phyloP scores from a whole-genome alignment of 1,140 invertebrate genomes.

The Teleopsis dalmanni region DNA sequence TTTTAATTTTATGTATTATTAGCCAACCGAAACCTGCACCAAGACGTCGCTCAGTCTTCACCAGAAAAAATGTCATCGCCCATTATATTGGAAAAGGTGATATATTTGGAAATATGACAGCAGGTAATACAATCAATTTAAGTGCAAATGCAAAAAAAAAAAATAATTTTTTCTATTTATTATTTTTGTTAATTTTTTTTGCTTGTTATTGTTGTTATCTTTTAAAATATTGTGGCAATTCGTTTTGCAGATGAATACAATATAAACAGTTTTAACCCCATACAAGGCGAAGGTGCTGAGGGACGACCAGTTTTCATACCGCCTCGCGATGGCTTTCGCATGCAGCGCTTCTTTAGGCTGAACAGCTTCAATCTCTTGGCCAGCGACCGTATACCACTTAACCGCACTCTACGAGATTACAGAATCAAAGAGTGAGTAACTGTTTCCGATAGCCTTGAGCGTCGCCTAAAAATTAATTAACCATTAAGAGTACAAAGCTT shows the following conservation, averaged over 20 bases:
- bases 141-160: slow-evolving; percentile 9
- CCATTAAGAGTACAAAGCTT: no score
- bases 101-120: slow-evolving; percentile 42
- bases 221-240: background rate
- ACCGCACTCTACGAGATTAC: slow-evolving; percentile 84
- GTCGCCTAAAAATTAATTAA: no score
- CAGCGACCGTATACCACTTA: slow-evolving; percentile 85
- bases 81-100: slow-evolving; percentile 43
- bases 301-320: slow-evolving; percentile 74
- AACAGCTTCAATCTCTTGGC: slow-evolving; percentile 88
- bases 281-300: slow-evolving; percentile 65
- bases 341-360: slow-evolving; percentile 74
- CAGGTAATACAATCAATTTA: no score
- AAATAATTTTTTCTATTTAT: no score
- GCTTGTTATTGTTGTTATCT: no score
- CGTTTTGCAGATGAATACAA: slow-evolving; percentile 68
- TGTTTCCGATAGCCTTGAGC: no score
- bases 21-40: slow-evolving; percentile 41
- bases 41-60: slow-evolving; percentile 35
- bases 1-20: slow-evolving; percentile 13
- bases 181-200: no score
- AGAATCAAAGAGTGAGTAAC: slow-evolving; percentile 55
- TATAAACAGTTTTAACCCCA: slow-evolving; percentile 71
- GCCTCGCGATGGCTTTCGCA: slow-evolving; percentile 63
- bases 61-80: slow-evolving; percentile 34